Evolutionary conservation across 2,113 vertebrate species (phyloP).

Genomic region (Columbina picui): DNA sequence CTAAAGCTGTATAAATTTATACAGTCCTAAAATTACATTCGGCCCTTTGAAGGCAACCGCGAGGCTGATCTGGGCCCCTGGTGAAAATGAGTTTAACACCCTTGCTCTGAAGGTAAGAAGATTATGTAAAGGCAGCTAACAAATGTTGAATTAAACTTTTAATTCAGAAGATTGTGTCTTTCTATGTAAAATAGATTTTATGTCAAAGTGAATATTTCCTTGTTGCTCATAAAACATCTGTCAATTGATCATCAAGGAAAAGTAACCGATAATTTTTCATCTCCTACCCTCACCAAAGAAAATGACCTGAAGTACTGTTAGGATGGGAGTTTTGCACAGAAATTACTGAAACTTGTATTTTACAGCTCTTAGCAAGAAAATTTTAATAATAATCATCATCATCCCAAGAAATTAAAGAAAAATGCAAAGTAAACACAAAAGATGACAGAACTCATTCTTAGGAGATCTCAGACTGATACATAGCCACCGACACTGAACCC

Average conservation of each 20-base stretch:
- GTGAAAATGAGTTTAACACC: no score
- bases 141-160: background rate
- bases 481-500: background rate
- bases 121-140: background rate
- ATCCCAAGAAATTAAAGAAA: background rate
- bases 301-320: background rate
- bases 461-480: background rate
- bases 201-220: background rate
- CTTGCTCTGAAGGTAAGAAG: background rate
- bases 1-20: background rate
- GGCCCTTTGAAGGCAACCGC: no score
- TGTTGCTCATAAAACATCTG: background rate
- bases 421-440: background rate
- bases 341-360: background rate
- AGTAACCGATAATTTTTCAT: background rate
- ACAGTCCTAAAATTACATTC: no score
- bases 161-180: background rate
- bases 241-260: background rate
- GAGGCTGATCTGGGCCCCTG: no score
- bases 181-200: background rate
- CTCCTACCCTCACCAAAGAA: background rate
- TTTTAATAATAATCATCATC: no score
- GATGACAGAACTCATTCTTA: background rate
- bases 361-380: background rate
- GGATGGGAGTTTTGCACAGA: background rate